Conservation (phyloP, 2,888 invertebrate species). For the Rotaria macrura region DNA sequence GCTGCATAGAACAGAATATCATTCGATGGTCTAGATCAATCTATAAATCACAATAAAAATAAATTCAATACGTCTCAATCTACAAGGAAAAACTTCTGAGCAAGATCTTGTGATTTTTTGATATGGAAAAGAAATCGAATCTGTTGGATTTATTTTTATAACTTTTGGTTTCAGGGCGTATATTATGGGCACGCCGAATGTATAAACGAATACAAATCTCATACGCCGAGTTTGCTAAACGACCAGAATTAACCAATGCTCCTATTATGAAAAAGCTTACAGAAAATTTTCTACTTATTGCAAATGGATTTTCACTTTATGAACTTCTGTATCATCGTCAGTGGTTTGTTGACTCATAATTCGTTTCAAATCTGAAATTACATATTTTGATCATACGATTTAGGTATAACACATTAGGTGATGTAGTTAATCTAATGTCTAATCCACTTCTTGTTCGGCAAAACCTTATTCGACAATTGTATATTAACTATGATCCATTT, state of each 20-base stretch:
- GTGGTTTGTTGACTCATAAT: too few species aligned
- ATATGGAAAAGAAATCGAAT: too few species aligned
- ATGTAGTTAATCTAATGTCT: neutral
- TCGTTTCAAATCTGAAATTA: too few species aligned
- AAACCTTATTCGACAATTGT: neutral
- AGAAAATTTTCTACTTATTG: neutral
- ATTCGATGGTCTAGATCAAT: too few species aligned
- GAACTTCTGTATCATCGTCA: too few species aligned
- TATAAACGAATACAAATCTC: neutral
- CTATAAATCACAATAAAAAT: too few species aligned
- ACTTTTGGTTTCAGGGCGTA: neutral
- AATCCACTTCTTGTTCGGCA: neutral
- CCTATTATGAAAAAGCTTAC: neutral
- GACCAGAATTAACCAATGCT: neutral
- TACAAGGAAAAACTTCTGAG: too few species aligned
- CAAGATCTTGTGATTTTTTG: too few species aligned
- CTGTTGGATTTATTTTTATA: too few species aligned
- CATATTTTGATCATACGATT: neutral
- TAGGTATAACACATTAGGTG: neutral
- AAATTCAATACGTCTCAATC: too few species aligned
- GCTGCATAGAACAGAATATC: too few species aligned
- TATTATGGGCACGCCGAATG: neutral
- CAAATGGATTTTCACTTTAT: neutral
- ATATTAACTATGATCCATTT: neutral
- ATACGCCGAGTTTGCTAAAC: neutral